Base-by-base conservation (phyloP, 2,113 vertebrate species). In the Hippocampus abdominalis region DNA sequence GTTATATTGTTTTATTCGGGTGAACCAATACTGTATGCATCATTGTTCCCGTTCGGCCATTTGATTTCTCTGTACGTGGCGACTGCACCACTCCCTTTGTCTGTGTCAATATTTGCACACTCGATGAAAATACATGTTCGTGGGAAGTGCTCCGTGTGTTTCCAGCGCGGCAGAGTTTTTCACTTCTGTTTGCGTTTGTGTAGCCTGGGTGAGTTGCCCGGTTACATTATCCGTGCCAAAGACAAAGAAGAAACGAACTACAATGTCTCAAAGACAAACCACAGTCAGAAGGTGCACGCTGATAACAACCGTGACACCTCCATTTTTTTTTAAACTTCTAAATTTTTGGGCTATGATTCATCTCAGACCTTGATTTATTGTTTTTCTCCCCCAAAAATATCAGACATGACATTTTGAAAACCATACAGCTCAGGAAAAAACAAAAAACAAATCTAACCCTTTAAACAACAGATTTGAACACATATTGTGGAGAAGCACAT, bases 21-120 rank as follows among this genome's bases (percentile, higher is more conserved):
- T 16, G 16, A 48, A 48, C 3, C 46, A 18, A 48, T 48, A 16
- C 46, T n/a, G 1, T 70, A 18, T 61, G 21, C 16, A 64, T 68
- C 54, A 79, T 75, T 73, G 73, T 69, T 21, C 56, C 42, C 66
- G 40, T 74, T 64, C 9, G 60, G 3, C 8, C 2, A 1, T 44
- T 16, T 49, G 10, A 0, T 70, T 40, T 56, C 78, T 79, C 65
- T 60, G 63, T 21, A 18, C 18, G 66, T 64, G 44, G 7, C 68
- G 4, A 54, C 23, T 56, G 53, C 7, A 39, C 66, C 66, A 48
- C 39, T 74, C 73, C 49, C 63, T 70, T n/a, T 7, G 5, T 40
- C 32, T 40, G 27, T 68, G 72, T 69, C 70, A 74, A 81, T 82
- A 80, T 86, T 80, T 81, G 56, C 71, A 66, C 68, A 66, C 39